Evolutionary conservation across 1,140 invertebrate species (phyloP).

Genomic region (Tribolium madens): DNA sequence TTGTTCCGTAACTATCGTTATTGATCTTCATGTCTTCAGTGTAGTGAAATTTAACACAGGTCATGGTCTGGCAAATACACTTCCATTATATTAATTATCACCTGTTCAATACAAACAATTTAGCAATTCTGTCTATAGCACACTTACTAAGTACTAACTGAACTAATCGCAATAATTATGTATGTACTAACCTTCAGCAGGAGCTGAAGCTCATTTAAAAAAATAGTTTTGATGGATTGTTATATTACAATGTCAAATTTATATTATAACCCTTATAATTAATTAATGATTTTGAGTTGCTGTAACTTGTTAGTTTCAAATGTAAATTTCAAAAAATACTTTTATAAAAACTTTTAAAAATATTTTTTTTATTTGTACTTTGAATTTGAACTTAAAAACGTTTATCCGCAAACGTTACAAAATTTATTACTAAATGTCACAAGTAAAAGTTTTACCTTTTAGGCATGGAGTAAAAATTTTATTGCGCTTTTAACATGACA

Average conservation of each 20-base stretch:
- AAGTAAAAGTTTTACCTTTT: too few species aligned
- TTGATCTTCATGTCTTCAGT: not conserved
- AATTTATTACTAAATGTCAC: too few species aligned
- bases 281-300: too few species aligned
- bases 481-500: too few species aligned
- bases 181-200: slow-evolving; percentile 5
- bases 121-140: not conserved
- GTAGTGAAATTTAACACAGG: slow-evolving; percentile 3
- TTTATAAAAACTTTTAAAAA: too few species aligned
- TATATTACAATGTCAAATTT: not conserved
- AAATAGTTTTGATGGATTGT: not conserved
- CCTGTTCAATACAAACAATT: slow-evolving; percentile 6
- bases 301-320: too few species aligned
- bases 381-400: too few species aligned
- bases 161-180: slow-evolving; percentile 3
- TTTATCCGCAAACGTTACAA: too few species aligned
- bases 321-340: too few species aligned
- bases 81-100: slow-evolving; percentile 7
- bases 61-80: not conserved
- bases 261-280: not conserved
- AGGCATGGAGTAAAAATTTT: too few species aligned
- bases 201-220: not conserved
- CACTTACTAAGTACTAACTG: not conserved
- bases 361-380: too few species aligned
- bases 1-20: not conserved